Conservation (phyloP, 2,888 invertebrate genomes). For the Acanthopleura granulata region DNA sequence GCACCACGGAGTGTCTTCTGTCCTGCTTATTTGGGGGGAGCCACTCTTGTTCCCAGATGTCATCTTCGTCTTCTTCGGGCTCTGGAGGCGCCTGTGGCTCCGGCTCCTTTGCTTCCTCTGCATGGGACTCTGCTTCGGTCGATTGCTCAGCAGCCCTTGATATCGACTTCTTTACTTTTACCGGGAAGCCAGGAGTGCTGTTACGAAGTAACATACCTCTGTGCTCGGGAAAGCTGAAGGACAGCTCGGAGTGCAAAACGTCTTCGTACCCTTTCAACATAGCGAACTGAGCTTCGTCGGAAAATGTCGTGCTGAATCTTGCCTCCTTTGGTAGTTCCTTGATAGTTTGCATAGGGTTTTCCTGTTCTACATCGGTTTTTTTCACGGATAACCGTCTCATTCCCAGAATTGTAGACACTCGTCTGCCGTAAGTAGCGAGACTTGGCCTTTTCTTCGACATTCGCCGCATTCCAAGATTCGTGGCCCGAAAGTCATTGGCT, state of each 20-base stretch:
- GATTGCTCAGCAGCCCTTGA: background rate
- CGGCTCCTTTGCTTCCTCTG: conserved; percentile 36
- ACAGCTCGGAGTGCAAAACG: conserved; percentile 48
- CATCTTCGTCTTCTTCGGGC: conserved; percentile 20
- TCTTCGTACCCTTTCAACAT: conserved; percentile 66
- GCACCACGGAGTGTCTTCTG: background rate
- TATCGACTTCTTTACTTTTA: conserved; percentile 20
- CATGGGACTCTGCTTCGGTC: background rate
- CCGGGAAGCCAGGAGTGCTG: conserved; percentile 43
- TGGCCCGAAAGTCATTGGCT: background rate
- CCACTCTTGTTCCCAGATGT: background rate
- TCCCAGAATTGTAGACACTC: background rate
- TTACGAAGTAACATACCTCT: conserved; percentile 40
- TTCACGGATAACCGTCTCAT: background rate
- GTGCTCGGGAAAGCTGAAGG: conserved; percentile 42
- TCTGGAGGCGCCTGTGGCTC: conserved; percentile 40
- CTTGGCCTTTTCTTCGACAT: background rate
- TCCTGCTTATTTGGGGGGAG: background rate
- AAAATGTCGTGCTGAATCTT: conserved; percentile 60
- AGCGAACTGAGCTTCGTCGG: conserved; percentile 64
- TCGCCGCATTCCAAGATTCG: background rate
- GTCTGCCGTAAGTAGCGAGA: conserved; percentile 18
- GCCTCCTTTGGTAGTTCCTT: conserved; percentile 52
- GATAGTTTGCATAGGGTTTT: conserved; percentile 37
- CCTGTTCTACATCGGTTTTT: conserved; percentile 19